Conservation (phyloP, 2,888 invertebrate genomes). For the Schizaphis graminum region DNA sequence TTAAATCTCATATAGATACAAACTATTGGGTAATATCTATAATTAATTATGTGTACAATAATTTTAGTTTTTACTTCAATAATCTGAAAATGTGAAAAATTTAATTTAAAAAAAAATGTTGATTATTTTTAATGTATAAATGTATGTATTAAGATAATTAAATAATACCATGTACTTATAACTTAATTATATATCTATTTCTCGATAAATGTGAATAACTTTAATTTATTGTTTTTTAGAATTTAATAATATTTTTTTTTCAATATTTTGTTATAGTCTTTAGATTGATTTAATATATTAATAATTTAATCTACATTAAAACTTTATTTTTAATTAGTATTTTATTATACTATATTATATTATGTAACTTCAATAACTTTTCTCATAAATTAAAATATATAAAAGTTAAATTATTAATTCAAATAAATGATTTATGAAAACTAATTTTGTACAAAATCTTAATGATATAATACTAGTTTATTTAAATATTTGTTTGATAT, state of each 20-base stretch:
- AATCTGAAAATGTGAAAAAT: background rate
- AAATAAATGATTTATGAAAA: background rate
- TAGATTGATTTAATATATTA: background rate
- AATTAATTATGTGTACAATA: background rate
- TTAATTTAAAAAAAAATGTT: background rate
- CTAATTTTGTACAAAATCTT: background rate
- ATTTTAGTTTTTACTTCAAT: background rate
- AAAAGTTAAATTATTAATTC: background rate
- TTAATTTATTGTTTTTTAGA: background rate
- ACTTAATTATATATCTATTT: background rate
- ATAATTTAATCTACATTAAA: background rate
- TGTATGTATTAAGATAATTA: background rate
- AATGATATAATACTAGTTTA: background rate
- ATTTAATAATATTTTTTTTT: background rate
- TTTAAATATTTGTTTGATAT: background rate
- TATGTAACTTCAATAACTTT: background rate
- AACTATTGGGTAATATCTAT: too few species aligned
- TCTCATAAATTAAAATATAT: background rate
- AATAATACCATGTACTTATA: background rate
- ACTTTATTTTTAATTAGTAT: background rate
- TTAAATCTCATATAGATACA: too few species aligned
- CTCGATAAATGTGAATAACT: background rate
- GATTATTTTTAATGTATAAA: background rate
- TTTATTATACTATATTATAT: background rate
- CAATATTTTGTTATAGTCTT: background rate